phyloP scores from a whole-genome alignment of 2,888 invertebrate species.

The Abrostola triplasia region DNA sequence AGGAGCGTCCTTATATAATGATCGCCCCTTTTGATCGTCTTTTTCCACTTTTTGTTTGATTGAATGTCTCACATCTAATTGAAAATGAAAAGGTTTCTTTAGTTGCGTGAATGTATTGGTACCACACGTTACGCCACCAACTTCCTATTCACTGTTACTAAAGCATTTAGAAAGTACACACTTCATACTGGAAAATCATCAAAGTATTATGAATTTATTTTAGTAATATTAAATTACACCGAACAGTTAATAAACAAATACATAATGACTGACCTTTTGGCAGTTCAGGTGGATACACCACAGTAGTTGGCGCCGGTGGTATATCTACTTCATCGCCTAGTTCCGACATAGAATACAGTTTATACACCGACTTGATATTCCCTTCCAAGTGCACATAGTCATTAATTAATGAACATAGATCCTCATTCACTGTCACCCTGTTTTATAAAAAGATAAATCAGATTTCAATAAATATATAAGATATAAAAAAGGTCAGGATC shows the following conservation, averaged over 20 bases:
- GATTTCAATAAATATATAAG: background rate
- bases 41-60: slow-evolving; percentile 42
- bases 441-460: slow-evolving; percentile 21
- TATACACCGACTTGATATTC: slow-evolving; percentile 69
- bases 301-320: slow-evolving; percentile 75
- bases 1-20: slow-evolving; percentile 68
- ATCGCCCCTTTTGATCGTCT: slow-evolving; percentile 51
- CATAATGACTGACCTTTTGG: slow-evolving; percentile 69
- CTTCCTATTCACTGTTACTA: too few relatives aligned
- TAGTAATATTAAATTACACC: too few relatives aligned
- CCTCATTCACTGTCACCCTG: slow-evolving; percentile 80
- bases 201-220: too few relatives aligned
- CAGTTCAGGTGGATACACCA: slow-evolving; percentile 77
- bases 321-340: slow-evolving; percentile 75
- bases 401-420: slow-evolving; percentile 70
- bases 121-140: background rate
- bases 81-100: background rate
- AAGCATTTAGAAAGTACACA: too few relatives aligned
- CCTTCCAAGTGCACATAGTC: slow-evolving; percentile 81
- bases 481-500: too few relatives aligned
- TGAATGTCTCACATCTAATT: slow-evolving; percentile 73
- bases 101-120: too few relatives aligned
- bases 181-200: too few relatives aligned
- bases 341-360: slow-evolving; percentile 69
- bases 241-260: background rate